phyloP scores from a whole-genome alignment of 2,113 vertebrate genomes.

The Eleginops maclovinus region DNA sequence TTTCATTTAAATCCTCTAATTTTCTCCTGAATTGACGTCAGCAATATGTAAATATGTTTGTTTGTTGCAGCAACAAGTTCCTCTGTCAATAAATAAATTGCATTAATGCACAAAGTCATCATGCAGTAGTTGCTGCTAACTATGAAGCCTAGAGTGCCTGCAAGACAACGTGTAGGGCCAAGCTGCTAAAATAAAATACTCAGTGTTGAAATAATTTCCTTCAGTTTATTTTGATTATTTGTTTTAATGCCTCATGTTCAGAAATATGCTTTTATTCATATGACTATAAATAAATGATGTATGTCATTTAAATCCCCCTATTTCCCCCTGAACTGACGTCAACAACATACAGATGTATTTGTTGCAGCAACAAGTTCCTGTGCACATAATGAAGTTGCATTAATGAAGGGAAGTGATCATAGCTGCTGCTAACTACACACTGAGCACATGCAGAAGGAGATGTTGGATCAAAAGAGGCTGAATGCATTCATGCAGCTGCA shows the following conservation, averaged over 20 bases:
- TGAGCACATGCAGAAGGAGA: constrained; percentile 90
- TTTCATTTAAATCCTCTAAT: no score
- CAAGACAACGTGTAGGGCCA: no score
- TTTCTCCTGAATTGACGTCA: no score
- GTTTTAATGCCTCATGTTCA: not conserved
- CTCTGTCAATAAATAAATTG: no score
- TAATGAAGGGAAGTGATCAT: constrained; percentile 56
- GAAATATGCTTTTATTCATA: no score
- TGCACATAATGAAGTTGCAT: not conserved
- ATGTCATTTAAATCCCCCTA: not conserved
- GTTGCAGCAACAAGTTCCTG: constrained; percentile 69
- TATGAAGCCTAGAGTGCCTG: no score
- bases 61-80: no score
- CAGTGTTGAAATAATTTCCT: not conserved
- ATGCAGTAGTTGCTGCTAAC: no score
- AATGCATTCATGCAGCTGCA: constrained; percentile 94
- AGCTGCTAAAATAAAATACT: not conserved
- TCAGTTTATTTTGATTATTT: no score
- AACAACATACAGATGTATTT: constrained; percentile 68
- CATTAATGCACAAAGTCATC: no score
- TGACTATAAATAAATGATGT: no score
- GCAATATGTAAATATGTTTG: no score
- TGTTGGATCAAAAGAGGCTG: constrained; percentile 92
- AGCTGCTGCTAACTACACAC: constrained; percentile 42
- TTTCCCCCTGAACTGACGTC: constrained; percentile 18